A percentile compares a stretch with the other conserved stretches of the same genome.
These are phyloP conservation scores for Pogonomyrmex californicus DNA, from an alignment of 1,140 invertebrate genomes.

Conservation along the genomic window DNA sequence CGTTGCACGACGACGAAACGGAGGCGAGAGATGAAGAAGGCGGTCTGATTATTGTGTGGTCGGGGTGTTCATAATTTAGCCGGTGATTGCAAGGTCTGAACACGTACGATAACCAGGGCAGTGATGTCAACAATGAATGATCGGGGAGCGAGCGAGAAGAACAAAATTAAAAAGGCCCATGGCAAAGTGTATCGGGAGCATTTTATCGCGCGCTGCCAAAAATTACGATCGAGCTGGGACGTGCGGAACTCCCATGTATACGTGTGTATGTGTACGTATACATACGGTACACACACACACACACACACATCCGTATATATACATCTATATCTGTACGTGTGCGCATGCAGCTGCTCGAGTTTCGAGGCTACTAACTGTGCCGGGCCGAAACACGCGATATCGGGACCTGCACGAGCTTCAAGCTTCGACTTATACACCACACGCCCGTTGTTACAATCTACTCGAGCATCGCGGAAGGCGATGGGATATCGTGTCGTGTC, in stretches of 20 bases:
- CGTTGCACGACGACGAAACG: background rate
- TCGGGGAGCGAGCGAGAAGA: background rate
- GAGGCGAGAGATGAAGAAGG: background rate
- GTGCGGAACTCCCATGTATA: background rate
- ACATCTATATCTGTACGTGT: background rate
- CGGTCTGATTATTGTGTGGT: background rate
- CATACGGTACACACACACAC: too few relatives aligned
- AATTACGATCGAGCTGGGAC: constrained; percentile 55
- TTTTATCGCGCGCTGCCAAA: constrained; percentile 41
- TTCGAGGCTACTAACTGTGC: constrained; percentile 46
- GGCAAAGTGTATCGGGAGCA: constrained; percentile 26
- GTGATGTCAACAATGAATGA: constrained; percentile 51
- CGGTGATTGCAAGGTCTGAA: background rate
- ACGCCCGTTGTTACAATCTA: constrained; percentile 19
- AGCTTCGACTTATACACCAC: constrained; percentile 12
- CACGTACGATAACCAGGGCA: constrained; percentile 2
- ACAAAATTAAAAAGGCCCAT: constrained; percentile 55
- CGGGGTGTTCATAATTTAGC: constrained; percentile 34
- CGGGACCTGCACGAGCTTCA: constrained; percentile 41
- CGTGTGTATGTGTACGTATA: background rate
- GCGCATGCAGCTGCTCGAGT: constrained; percentile 43
- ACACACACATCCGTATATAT: too few relatives aligned
- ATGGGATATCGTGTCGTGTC: constrained; percentile 42
- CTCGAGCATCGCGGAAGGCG: constrained; percentile 35
- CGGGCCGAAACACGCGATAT: constrained; percentile 62